These are phyloP conservation scores for Troides aeacus DNA, from an alignment of 2,888 invertebrate genomes.

Conservation along the genomic window DNA sequence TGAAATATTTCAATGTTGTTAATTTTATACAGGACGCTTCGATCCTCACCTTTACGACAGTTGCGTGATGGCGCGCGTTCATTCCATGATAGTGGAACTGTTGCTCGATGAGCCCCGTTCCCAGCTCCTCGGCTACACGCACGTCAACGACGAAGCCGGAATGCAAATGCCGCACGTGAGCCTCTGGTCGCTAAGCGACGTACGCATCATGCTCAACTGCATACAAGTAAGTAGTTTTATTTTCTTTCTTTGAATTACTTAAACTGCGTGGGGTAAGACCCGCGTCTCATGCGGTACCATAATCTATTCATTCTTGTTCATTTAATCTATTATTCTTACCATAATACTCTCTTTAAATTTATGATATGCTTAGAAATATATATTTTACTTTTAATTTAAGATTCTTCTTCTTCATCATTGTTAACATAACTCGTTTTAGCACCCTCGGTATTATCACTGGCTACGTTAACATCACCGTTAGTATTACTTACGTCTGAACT, in stretches of 20 bases:
- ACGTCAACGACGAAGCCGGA: conserved; percentile 90
- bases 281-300: no score
- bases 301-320: no score
- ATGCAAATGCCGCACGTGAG: conserved; percentile 91
- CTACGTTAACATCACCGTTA: no score
- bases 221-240: conserved; percentile 80
- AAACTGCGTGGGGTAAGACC: no score
- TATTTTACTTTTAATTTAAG: no score
- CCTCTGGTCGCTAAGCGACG: conserved; percentile 89
- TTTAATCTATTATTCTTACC: no score
- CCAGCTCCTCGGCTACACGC: conserved; percentile 88
- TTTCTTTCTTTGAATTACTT: neutral
- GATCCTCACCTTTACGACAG: conserved; percentile 89
- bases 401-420: no score
- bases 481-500: no score
- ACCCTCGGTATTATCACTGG: no score
- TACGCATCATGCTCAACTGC: conserved; percentile 87
- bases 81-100: conserved; percentile 91
- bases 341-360: no score
- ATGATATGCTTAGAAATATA: no score
- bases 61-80: conserved; percentile 90
- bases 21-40: conserved; percentile 78
- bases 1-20: neutral
- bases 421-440: no score
- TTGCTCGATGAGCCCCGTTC: conserved; percentile 89